Conservation (phyloP, 2,888 invertebrate genomes). For the Torymus tubicola region DNA sequence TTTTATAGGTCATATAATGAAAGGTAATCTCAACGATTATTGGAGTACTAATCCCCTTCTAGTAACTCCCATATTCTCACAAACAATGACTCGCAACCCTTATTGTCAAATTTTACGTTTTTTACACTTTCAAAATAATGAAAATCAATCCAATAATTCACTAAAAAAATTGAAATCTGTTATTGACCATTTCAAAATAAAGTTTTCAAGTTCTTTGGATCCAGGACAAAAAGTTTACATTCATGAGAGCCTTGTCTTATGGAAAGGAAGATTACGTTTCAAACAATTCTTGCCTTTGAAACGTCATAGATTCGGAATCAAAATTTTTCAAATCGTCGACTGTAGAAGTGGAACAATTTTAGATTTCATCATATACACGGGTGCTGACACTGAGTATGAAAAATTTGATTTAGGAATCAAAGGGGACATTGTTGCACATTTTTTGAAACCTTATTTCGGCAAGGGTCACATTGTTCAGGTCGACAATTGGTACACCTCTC, state of each 20-base stretch:
- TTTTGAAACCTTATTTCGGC: conserved; percentile 4
- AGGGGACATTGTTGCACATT: not conserved
- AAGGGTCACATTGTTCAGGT: not conserved
- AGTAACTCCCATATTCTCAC: conserved; percentile 4
- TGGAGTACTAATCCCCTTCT: conserved; percentile 15
- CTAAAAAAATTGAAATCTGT: not conserved
- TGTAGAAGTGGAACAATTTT: not conserved
- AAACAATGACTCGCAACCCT: not conserved
- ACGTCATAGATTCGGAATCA: not conserved
- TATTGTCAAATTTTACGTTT: conserved; percentile 7
- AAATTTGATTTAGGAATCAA: not conserved
- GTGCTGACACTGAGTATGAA: not conserved
- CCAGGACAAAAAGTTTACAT: not conserved
- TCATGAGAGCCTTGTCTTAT: not conserved
- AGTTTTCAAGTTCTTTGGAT: not conserved
- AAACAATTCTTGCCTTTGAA: conserved; percentile 1
- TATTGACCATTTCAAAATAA: not conserved
- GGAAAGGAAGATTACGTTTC: not conserved
- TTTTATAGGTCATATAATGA: not conserved
- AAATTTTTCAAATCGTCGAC: not conserved
- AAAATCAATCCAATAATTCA: not conserved
- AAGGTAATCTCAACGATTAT: conserved; percentile 5
- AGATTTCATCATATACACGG: not conserved
- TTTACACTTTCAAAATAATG: conserved; percentile 12
- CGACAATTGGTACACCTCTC: not conserved